These are phyloP conservation scores for Oxyscelio sp. DNA, from an alignment of 2,888 invertebrate species.

Conservation along the genomic window DNA sequence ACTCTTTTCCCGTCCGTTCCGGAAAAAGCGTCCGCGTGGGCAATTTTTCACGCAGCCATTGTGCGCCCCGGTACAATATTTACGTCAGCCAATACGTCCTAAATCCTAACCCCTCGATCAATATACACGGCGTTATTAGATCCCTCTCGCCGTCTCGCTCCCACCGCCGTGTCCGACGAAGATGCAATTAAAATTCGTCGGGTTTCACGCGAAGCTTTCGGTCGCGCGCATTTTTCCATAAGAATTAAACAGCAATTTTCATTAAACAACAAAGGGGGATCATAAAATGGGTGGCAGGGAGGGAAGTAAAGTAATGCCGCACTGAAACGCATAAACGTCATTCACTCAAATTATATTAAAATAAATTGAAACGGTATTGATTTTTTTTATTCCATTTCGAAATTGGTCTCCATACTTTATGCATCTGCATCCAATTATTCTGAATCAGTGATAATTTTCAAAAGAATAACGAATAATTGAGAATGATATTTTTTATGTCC, in stretches of 20 bases:
- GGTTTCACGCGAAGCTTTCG: constrained; percentile 43
- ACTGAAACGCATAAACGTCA: constrained; percentile 50
- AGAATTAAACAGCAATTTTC: constrained; percentile 54
- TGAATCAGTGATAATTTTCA: constrained; percentile 69
- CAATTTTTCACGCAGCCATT: constrained; percentile 56
- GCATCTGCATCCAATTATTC: constrained; percentile 67
- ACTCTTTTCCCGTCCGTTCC: constrained; percentile 48
- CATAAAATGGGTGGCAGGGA: no score
- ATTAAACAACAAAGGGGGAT: no score
- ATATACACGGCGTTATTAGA: constrained; percentile 53
- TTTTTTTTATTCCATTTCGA: constrained; percentile 58
- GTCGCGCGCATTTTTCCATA: constrained; percentile 24
- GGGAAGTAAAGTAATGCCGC: constrained; percentile 23
- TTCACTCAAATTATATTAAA: constrained; percentile 63
- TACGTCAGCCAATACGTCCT: constrained; percentile 58
- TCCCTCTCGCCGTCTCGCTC: constrained; percentile 32
- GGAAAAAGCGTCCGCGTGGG: constrained; percentile 22
- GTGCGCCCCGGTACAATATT: constrained; percentile 44
- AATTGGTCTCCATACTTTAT: constrained; percentile 59
- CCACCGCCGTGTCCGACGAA: no score
- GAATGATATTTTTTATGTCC: constrained; percentile 69
- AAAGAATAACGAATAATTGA: constrained; percentile 69
- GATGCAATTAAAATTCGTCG: constrained; percentile 54
- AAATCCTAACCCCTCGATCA: constrained; percentile 52
- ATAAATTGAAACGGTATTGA: constrained; percentile 68